Percentiles rank a stretch among this genome's conserved stretches.
Conservation (phyloP, 2,113 vertebrate species). For the Cephalopterus ornatus region DNA sequence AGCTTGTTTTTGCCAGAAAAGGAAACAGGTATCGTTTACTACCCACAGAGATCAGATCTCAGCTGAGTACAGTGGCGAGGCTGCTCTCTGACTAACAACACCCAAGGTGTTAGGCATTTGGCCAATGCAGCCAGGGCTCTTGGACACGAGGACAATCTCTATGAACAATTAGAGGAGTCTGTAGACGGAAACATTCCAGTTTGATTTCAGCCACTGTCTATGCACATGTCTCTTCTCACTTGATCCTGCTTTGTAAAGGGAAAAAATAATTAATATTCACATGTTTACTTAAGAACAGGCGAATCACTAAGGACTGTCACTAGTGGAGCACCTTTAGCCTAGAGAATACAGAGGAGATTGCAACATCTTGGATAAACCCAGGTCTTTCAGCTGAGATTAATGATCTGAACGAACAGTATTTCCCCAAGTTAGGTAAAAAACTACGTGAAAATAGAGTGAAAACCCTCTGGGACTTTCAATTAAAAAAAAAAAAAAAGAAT, state of each 20-base stretch:
- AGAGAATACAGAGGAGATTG: not conserved
- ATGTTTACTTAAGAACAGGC: not conserved
- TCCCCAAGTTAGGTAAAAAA: not conserved
- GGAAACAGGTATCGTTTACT: constrained; percentile 8
- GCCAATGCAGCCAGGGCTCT: not conserved
- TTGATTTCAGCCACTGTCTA: not conserved
- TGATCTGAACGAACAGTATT: not conserved
- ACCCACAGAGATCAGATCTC: not conserved
- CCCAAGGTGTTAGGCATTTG: not conserved
- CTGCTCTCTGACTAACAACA: not conserved
- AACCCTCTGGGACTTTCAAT: not conserved
- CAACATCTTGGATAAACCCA: constrained; percentile 15
- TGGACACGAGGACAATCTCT: not conserved
- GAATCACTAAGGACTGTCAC: not conserved
- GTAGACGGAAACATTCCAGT: not conserved
- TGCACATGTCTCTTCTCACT: not conserved
- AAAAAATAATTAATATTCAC: not conserved
- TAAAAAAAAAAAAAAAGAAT: not conserved
- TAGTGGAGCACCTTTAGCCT: not conserved
- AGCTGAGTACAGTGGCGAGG: not conserved
- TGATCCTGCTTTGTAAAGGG: not conserved
- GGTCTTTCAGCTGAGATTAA: constrained; percentile 5
- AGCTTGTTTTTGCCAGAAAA: constrained; percentile 49
- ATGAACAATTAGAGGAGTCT: not conserved
- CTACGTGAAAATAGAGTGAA: not conserved